Evolutionary conservation across 2,797 vertebrate genomes (phyloP), one percentile per base, ranked within the genome.

Genomic region (Scolopax rusticola): DNA sequence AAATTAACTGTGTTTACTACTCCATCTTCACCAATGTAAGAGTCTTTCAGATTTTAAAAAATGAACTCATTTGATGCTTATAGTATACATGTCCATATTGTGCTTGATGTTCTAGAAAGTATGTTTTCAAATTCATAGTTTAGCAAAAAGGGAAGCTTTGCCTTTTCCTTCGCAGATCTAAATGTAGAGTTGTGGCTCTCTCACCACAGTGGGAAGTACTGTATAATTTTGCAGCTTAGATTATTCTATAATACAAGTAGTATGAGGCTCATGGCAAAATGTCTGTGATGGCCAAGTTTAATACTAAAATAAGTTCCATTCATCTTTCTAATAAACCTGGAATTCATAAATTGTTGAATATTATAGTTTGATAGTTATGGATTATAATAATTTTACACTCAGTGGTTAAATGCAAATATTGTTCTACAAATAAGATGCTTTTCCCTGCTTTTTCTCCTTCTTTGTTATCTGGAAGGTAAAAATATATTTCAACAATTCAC

Each of bases 1-100:
- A 95, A 90, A 90, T 95, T 90, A 96, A 92, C 80, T 89, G 56
- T 95, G 78, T 90, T 96, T 95, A 79, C 79, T 87, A 79, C 79
- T 87, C 77, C 63, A 53, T 95, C 64, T 70, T 84, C 77, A 70
- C 54, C 74, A 86, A n/a, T 65, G 54, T 43, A 85, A 83, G 61
- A 56, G 85, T 86, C 69, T 89, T 94, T 79, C 63, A 47, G 80
- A 56, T 87, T 73, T 84, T 74, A 27, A 50, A 81, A 89, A 81
- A 30, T 32, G 15, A 33, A 13, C 73, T 84, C 0, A 0, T 57
- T 93, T 79, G 47, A 20, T 78, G 79, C 61, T 79, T 82, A 15
- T 25, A 45, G 38, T 84, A 76, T 16, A 48, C 1, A 5, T 27
- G 32, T 87, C 77, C 85, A 79, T 93, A 84, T 79, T 95, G 85